Evolutionary conservation across 2,888 invertebrate species (phyloP), one percentile per base, ranked within the genome.

Genomic region (Aradus depressus): DNA sequence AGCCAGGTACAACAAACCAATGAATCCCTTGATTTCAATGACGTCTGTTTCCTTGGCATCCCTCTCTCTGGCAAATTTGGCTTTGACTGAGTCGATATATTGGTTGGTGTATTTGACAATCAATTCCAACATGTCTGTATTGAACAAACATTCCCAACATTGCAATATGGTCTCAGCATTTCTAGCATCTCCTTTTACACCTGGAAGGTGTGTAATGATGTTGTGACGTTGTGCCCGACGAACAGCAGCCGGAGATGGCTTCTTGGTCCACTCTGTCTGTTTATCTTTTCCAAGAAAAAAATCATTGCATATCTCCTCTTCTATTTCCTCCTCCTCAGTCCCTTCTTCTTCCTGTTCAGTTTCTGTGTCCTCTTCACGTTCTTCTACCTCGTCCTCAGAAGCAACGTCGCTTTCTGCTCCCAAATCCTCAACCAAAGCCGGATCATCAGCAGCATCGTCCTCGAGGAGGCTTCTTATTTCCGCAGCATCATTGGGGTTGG

Each of bases 1-100:
- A 54, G 62, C 58, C 43, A 63, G 53, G 54, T 64, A 63, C 25
- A 64, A 52, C 25, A 64, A 54, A 31, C 62, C 61, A 52, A 64
- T 58, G 42, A 64, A 60, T 38, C 59, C 63, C 43, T 59, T 57
- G 22, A 61, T 51, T 60, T 64, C 61, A 50, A 49, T 53, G 19
- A 48, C 31, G 52, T 62, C 58, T 14, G 58, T 60, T 37, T 44
- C 43, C 21, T 43, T 39, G 37, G 54, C 53, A 52, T 59, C 53
- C 55, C 56, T 56, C 47, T 49, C 52, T 54, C 56, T 34, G 41
- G 48, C 26, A 48, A 54, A 62, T 39, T 56, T 58, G 34, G 31
- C 44, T 23, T 23, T 49, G 18, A 54, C 54, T 35, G 12, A 50
- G 32, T 55, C 52, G 16, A 62, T 62, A 37, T 60, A 59, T 44